Evolutionary conservation across 2,888 invertebrate genomes (phyloP), one percentile per base, ranked within the genome.

Genomic region (Gnatocerus cornutus): DNA sequence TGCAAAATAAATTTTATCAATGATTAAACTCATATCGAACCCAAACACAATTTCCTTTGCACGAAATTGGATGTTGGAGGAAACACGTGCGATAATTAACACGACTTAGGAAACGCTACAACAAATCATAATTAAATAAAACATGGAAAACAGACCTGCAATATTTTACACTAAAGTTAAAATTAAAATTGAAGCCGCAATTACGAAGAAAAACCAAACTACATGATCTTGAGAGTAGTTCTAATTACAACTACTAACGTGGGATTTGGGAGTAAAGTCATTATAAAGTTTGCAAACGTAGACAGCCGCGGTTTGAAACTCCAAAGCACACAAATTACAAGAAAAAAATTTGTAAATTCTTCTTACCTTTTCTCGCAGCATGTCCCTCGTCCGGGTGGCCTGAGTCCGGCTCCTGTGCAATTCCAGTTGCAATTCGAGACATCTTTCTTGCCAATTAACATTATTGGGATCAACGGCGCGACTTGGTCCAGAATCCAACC

Each of bases 371-470:
- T 95, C 95, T 82, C 95, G 88, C 69, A 97, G 90, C 90, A 95
- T 93, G 81, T 95, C 94, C 53, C 95, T 89, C 61, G 96, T 94
- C 80, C 94, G 90, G 70, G 93, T 93, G 0, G 96, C 95, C 86
- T 96, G 96, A 78, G 93, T 91, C 78, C 94, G 90, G 81, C 94
- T 95, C 73, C 95, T 88, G 81, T 95, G 95, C 77, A 96, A 85
- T 83, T 96, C 95, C 79, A 94, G 85, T 84, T 96, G 96, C 76
- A 97, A 85, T 82, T 94, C 93, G 79, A 95, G 84, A 81, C 96
- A 96, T 65, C 94, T 88, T 85, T 95, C 95, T 86, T 95, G 94
- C 96, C 96, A 96, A 85, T 95, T 94, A 80, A 94, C 85, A 81
- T 85, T 81, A 80, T 82, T 55, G 48, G 82, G 79, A 43, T 71